Base-by-base conservation (phyloP, 2,888 invertebrate species). In the Bellardia pandia region DNA sequence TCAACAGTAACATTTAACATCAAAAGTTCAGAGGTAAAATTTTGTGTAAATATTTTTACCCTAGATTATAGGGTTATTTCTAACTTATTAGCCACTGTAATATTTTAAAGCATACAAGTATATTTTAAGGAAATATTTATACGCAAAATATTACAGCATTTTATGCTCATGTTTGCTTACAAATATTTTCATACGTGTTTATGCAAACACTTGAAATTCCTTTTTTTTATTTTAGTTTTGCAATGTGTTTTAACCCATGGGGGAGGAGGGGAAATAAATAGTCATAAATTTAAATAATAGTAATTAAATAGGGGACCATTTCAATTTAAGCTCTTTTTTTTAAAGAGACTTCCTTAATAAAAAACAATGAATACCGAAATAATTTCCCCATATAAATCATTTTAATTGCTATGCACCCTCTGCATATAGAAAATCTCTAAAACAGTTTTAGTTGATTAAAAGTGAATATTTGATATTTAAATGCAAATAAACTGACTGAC, bases 121-220 rank as follows among this genome's bases (percentile, higher is more conserved):
- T 3, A 56, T 56, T 56, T 30, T 23, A 56, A 5, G 37, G 16
- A 23, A 45, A 45, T 66, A 45, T 66, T 66, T 66, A 33, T 56
- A 33, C n/a, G 3, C 23, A 72, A 7, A 53, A 23, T 11, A 72
- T 37, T 23, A 30, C 8, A 8, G 42, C 16, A 33, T 42, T 30
- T 30, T 30, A 42, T 23, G 7, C 9, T 37, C 14, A 42, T 58
- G 42, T 9, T 58, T 23, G 40, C 58, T 45, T 74, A 45, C 3
- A 58, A 74, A 72, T 72, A 72, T 58, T 72, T 58, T 45, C 13
- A 16, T 72, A 72, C 58, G 42, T 71, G 71, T 69, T 69, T 51
- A 42, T 58, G 30, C 9, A 58, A 53, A 58, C 30, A 58, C 72
- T 71, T 71, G 16, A 33, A 69, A 37, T 48, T 37, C 37, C 3